Conservation (phyloP, 53 echinoderm and acorn worm genomes). For the Patiria pectinifera region DNA sequence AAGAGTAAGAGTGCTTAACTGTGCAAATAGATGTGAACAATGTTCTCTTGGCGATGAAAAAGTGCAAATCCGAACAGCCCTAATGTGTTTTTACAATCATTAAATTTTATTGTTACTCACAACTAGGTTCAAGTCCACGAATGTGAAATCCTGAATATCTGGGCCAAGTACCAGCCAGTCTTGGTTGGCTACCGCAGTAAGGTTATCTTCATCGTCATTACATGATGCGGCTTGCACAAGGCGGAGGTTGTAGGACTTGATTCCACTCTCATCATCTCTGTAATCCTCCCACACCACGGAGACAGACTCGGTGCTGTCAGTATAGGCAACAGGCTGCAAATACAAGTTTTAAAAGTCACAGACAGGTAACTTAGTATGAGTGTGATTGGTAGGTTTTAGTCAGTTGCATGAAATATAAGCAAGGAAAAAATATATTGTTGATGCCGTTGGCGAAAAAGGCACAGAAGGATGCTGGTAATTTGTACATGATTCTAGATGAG, state of each 20-base stretch:
- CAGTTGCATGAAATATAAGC: too few species aligned
- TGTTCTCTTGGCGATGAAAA: too few species aligned
- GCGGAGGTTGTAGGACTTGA: conserved; percentile 32
- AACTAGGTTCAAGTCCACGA: conserved; percentile 26
- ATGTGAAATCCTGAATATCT: neutral
- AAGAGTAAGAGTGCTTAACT: too few species aligned
- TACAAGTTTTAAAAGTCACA: neutral
- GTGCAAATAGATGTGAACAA: too few species aligned
- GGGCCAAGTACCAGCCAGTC: conserved; percentile 47
- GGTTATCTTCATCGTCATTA: neutral
- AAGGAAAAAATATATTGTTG: too few species aligned
- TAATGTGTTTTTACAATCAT: neutral
- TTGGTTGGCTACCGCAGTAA: conserved; percentile 18
- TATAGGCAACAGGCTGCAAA: conserved; percentile 25
- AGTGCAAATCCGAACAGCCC: too few species aligned
- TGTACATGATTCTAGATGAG: too few species aligned
- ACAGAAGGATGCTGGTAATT: too few species aligned
- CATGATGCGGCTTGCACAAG: conserved; percentile 54
- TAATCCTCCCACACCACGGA: conserved; percentile 44
- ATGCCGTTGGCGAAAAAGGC: too few species aligned
- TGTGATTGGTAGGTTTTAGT: too few species aligned
- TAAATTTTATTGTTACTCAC: neutral
- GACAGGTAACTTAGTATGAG: too few species aligned
- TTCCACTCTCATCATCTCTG: conserved; percentile 49
- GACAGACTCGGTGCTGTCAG: conserved; percentile 27